These are phyloP conservation scores for Aphaenogaster floridana DNA, from an alignment of 1,140 invertebrate species.

Conservation along the genomic window DNA sequence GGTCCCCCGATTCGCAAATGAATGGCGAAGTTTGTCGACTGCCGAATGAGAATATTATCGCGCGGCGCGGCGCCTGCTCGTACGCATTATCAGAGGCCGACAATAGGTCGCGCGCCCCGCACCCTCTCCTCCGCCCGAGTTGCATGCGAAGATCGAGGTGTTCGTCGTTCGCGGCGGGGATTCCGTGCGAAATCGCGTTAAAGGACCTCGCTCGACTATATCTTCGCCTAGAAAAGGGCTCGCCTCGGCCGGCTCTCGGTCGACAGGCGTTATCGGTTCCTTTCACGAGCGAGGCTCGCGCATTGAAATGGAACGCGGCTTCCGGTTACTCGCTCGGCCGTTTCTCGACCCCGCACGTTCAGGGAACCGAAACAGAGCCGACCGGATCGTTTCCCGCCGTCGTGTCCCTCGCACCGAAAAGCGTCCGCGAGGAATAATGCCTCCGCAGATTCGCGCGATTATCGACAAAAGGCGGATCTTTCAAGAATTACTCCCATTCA, in stretches of 20 bases:
- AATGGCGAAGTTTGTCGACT: conserved; percentile 44
- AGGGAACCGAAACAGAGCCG: conserved; percentile 66
- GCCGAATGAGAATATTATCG: conserved; percentile 29
- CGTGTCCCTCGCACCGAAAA: conserved; percentile 43
- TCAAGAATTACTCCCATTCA: conserved; percentile 5
- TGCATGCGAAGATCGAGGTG: conserved; percentile 27
- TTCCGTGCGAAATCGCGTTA: conserved; percentile 52
- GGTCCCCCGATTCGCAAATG: conserved; percentile 38
- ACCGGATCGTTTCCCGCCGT: conserved; percentile 12
- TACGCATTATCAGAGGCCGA: not conserved
- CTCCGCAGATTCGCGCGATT: not conserved
- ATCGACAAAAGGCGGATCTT: conserved; percentile 26
- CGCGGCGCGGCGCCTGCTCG: not conserved
- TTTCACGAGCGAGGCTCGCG: conserved; percentile 75
- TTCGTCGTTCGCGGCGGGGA: conserved; percentile 27
- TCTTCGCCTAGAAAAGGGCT: conserved; percentile 56
- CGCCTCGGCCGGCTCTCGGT: conserved; percentile 8
- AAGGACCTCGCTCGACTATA: conserved; percentile 53
- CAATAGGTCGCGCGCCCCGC: conserved; percentile 10
- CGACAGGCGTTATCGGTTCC: conserved; percentile 74
- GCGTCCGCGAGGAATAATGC: conserved; percentile 46
- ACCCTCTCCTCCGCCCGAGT: not conserved
- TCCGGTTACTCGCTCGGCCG: conserved; percentile 73
- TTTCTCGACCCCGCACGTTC: conserved; percentile 54
- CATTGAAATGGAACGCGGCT: conserved; percentile 72